Evolutionary conservation across 2,888 invertebrate genomes (phyloP), one percentile per base, ranked within the genome.

Genomic region (Pteria penguin): DNA sequence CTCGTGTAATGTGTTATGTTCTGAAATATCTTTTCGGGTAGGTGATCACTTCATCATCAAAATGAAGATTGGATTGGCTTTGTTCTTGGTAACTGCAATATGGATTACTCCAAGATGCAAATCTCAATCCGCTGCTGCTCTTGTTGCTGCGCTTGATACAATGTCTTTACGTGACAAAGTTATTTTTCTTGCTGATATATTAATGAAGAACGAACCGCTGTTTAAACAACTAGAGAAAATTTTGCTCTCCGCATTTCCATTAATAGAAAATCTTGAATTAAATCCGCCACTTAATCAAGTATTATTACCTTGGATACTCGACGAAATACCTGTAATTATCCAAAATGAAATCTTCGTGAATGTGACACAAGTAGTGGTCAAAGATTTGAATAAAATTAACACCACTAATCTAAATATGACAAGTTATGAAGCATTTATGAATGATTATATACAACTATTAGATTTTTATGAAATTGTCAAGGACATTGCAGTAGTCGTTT

Each of bases 341-440:
- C 18, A 61, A 32, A 67, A 36, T 32, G 14, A 22, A 33, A 4
- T 67, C n/a, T 2, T 73, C n/a, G 11, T 27, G n/a, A 52, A 67
- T 4, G 32, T 52, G 22, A n/a, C 60, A 22, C 24, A 31, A 2
- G 76, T 71, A 4, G 32, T 79, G 1, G 65, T 62, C 8, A 63
- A 76, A 54, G 79, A 76, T 29, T 27, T 79, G 4, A 69, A 71
- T 52, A 31, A 57, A 29, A 74, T 79, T 2, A 72, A 79, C 45
- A 55, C 60, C 27, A 67, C 66, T 22, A 57, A 36, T 29, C 31
- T 74, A 5, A 58, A 68, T 27, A 24, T 24, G 27, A 68, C 60
- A 27, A 22, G 54, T 32, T n/a, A 32, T 36, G 27, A 68, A 26
- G 26, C 45, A 24, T 67, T 68, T 22, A 26, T 73, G 24, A 32